A percentile compares a stretch with the other conserved stretches of the same genome.
Conservation (phyloP, 2,888 invertebrate species). For the Pyrocoelia pectoralis region DNA sequence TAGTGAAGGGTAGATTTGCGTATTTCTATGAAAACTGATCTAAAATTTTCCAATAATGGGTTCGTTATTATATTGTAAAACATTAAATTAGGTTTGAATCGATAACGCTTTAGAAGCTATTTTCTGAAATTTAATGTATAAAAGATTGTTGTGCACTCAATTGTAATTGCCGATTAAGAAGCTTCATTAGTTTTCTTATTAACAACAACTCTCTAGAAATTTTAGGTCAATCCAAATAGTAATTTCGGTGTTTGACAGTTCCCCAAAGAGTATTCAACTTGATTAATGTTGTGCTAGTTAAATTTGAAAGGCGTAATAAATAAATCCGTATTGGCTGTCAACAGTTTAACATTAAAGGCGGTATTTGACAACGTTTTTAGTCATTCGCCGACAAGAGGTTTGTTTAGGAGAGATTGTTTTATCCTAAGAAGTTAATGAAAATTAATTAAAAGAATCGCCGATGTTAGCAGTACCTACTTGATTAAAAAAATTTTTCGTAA, state of each 20-base stretch:
- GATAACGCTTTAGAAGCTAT: not conserved
- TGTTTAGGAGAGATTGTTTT: too few relatives aligned
- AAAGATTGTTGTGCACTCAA: not conserved
- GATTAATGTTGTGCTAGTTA: not conserved
- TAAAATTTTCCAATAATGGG: not conserved
- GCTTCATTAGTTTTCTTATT: conserved; percentile 8
- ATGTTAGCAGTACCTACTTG: not conserved
- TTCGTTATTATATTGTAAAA: not conserved
- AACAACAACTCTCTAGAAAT: not conserved
- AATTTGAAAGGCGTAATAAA: not conserved
- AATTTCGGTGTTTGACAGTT: not conserved
- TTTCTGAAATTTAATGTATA: not conserved
- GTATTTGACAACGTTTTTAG: too few relatives aligned
- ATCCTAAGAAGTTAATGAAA: not conserved
- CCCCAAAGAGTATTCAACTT: not conserved
- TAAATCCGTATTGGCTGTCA: not conserved
- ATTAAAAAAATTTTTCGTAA: not conserved
- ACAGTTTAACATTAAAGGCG: too few relatives aligned
- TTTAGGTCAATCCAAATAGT: not conserved
- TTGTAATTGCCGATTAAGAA: not conserved
- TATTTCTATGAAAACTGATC: not conserved
- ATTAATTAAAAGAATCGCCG: not conserved
- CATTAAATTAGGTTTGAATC: not conserved
- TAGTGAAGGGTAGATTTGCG: too few relatives aligned
- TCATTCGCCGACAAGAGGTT: too few relatives aligned